Base-by-base conservation (phyloP, 1,140 invertebrate genomes). In the Camponotus pennsylvanicus region DNA sequence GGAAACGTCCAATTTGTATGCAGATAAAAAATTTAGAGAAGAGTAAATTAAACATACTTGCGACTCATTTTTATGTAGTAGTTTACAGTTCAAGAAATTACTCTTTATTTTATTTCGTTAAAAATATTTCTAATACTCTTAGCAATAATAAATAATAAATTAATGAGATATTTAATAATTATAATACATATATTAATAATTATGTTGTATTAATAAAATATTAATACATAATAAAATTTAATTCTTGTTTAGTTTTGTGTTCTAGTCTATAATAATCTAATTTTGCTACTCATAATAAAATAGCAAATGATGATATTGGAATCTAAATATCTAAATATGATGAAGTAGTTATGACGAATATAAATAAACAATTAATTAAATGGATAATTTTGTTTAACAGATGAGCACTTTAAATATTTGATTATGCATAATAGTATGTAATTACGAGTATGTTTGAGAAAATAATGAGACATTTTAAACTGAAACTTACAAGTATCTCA, bases 11-110 rank as follows among this genome's bases (percentile, higher is more conserved):
- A 21, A 32, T 73, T 75, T n/a, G 59, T 73, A 32, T 9, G 18
- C 2, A 13, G 13, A 63, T 83, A 73, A 18, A 52, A 52, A 83
- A 45, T 63, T 37, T 61, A 34, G 69, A 49, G 11, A 75, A 37
- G 13, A 49, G 4, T 57, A 32, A 45, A 45, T 52, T 27, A 42
- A 42, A 32, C 45, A 32, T n/a, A 69, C 8, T 49, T 1, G 15
- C 8, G 11, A 32, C 9, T 70, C 37, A 45, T 11, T 73, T 75
- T n/a, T 18, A 78, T 4, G 18, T 1, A 11, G 37, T 37, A 34
- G 11, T 52, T 49, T 37, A 64, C 34, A 34, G 37, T 55, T 13
- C 15, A 11, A 52, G 8, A 55, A 69, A 27, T 32, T 32, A 32
- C 45, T n/a, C 13, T 4, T n/a, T 32, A 13, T 49, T 49, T 4